Base-by-base conservation (phyloP, 2,888 invertebrate genomes). In the Catocala fraxini region DNA sequence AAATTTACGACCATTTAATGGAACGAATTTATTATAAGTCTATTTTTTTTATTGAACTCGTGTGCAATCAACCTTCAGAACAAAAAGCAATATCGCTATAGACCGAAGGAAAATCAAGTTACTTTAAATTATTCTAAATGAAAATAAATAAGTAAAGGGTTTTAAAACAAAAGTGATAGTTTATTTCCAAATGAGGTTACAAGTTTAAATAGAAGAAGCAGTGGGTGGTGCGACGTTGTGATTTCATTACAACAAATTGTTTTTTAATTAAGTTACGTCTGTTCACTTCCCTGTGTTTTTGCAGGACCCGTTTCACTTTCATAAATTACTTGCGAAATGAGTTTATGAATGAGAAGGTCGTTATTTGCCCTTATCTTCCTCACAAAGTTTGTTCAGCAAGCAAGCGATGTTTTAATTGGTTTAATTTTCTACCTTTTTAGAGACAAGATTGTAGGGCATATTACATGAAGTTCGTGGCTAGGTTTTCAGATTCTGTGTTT, bases 211-310 rank as follows among this genome's bases (percentile, higher is more conserved):
- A 63, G 65, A 67, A n/a, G 60, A 34, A 56, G 54, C 57, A 13
- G 42, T 9, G 6, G 42, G 33, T 41, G 43, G 56, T 34, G 60
- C 64, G 48, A 55, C 75, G 78, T 79, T 79, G 63, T 82, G 73
- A 84, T 84, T 84, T 81, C 75, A 84, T 84, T 81, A 79, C 60
- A 60, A 68, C 69, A 77, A 81, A 84, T 80, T 83, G 75, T 75
- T 77, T 83, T 75, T 68, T 81, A 82, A 84, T 81, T 81, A 65
- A 71, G 67, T 84, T 83, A 79, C 59, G 63, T 35, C 61, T 58
- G 63, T 65, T 73, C 65, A 51, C 62, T 70, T 62, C 49, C 56
- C 65, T 46, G 65, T 70, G 68, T 71, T 59, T 56, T 68, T 56
- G 13, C n/a, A 55, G 34, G n/a, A 48, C 35, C 39, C 43, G 45